Evolutionary conservation across 1,140 invertebrate species (phyloP).

Genomic region (Stegodyphus mimosarum): DNA sequence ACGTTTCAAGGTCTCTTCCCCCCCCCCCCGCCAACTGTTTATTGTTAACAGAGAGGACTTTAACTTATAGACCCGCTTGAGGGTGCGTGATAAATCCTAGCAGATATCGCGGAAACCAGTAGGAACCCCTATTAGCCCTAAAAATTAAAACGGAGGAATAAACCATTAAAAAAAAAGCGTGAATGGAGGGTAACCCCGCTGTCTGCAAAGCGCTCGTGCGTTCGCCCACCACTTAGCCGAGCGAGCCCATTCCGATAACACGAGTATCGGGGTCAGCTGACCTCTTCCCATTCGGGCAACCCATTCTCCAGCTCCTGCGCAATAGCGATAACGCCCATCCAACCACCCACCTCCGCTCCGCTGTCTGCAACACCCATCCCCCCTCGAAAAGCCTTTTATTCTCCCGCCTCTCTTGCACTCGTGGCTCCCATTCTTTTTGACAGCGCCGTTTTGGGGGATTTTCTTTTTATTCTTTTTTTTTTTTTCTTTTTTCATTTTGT

Average conservation of each 20-base stretch:
- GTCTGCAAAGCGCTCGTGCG: not conserved
- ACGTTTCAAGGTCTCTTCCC: too few species aligned
- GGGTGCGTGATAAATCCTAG: too few species aligned
- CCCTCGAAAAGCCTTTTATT: not conserved
- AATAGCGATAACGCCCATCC: not conserved
- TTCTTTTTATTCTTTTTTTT: not conserved
- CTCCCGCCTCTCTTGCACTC: not conserved
- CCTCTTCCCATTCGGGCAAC: not conserved
- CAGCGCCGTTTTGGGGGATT: not conserved
- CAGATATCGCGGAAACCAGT: too few species aligned
- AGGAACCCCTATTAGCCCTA: not conserved
- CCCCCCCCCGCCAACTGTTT: too few species aligned
- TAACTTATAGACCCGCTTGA: too few species aligned
- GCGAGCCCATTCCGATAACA: not conserved
- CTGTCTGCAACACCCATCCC: not conserved
- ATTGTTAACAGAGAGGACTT: too few species aligned
- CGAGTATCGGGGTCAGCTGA: not conserved
- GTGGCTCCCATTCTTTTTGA: not conserved
- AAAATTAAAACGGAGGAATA: not conserved
- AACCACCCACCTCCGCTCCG: not conserved
- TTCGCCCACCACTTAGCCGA: not conserved
- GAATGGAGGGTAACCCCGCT: not conserved
- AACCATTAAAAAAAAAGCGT: not conserved
- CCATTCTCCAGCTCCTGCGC: not conserved
- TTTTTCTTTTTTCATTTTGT: not conserved